phyloP scores from a whole-genome alignment of 2,113 vertebrate genomes.

The Jacana jacana region DNA sequence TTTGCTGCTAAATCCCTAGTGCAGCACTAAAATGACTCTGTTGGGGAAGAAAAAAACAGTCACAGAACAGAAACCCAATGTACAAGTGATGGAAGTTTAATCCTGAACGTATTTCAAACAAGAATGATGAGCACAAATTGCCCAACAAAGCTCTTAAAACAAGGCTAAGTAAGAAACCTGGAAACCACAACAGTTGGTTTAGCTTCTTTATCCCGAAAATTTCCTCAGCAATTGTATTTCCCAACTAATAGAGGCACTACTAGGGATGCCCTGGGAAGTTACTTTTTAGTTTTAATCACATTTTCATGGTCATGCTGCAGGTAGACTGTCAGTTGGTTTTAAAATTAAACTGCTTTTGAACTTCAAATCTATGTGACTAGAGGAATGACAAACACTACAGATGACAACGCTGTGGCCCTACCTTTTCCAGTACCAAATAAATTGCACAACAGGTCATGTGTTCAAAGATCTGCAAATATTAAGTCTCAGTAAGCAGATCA shows the following conservation, averaged over 20 bases:
- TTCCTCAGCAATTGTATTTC: neutral
- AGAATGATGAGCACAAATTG: neutral
- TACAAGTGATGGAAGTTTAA: neutral
- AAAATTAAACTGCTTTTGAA: constrained; percentile 4
- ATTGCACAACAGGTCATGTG: neutral
- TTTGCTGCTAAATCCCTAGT: neutral
- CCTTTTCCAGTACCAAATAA: neutral
- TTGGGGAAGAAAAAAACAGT: neutral
- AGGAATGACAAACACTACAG: neutral
- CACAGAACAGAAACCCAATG: neutral
- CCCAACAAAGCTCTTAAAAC: neutral
- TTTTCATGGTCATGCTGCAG: neutral
- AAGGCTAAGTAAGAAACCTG: neutral
- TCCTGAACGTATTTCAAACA: neutral
- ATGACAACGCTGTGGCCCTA: neutral
- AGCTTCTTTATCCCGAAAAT: neutral
- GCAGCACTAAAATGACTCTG: neutral
- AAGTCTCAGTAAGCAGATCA: neutral
- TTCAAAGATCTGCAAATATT: neutral
- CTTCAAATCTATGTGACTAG: neutral
- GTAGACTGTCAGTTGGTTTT: neutral
- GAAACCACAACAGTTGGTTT: neutral
- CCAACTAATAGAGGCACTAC: neutral
- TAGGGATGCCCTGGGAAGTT: neutral
- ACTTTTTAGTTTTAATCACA: neutral